Percentiles rank a stretch among this genome's conserved stretches.
phyloP scores from a whole-genome alignment of 2,797 vertebrate genomes.

The Microhierax caerulescens region DNA sequence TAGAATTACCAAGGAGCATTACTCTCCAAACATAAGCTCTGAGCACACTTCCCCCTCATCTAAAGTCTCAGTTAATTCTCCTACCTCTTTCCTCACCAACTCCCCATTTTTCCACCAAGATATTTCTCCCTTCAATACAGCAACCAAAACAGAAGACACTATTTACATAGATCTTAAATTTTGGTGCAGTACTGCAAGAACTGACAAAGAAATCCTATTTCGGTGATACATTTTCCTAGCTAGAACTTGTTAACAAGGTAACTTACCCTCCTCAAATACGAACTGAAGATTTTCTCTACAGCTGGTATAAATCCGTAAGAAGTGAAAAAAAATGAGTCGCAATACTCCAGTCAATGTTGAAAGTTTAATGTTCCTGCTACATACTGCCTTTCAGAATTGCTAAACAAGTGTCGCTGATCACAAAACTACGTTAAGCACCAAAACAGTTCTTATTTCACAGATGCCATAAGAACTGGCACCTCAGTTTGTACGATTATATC shows the following conservation, averaged over 20 bases:
- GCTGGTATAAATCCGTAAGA: background rate
- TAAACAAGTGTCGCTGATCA: background rate
- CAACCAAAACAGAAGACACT: background rate
- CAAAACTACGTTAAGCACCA: slow-evolving; percentile 21
- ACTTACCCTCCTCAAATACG: background rate
- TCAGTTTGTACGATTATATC: background rate
- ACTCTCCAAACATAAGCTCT: background rate
- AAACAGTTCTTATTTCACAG: background rate
- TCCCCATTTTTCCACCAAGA: background rate
- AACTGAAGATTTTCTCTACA: background rate
- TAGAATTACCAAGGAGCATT: background rate
- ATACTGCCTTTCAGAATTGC: slow-evolving; percentile 30
- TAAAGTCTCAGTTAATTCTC: background rate
- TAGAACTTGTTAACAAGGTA: background rate
- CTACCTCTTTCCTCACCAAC: background rate
- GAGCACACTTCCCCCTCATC: background rate
- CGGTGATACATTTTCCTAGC: background rate
- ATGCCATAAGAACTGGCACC: background rate
- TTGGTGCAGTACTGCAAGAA: background rate
- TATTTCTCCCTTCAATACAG: background rate
- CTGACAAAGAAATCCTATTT: background rate
- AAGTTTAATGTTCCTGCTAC: slow-evolving; percentile 59
- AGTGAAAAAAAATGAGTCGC: slow-evolving; percentile 34
- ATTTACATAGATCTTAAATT: background rate
- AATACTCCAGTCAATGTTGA: background rate